Conservation (phyloP, 2,113 vertebrate species). For the Dasyurus viverrinus region DNA sequence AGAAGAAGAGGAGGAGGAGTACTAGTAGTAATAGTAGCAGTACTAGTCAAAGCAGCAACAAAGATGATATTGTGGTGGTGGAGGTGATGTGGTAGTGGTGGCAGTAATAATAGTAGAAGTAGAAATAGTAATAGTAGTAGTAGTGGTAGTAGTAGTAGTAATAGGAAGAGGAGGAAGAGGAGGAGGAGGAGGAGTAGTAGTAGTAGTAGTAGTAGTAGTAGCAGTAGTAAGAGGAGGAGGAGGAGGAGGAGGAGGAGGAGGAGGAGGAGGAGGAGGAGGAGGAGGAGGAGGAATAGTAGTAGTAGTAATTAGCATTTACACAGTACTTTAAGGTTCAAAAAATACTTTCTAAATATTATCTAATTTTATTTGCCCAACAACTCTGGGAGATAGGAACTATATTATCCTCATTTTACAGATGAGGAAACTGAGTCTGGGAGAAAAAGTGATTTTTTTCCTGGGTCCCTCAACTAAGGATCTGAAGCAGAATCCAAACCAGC, state of each 20-base stretch:
- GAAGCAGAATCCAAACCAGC: neutral
- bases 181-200: neutral
- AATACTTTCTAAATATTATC: neutral
- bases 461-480: neutral
- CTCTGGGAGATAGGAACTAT: neutral
- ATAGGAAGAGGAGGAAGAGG: too few relatives aligned
- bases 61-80: too few relatives aligned
- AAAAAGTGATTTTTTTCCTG: neutral
- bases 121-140: too few relatives aligned
- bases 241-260: neutral
- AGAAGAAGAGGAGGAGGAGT: too few relatives aligned
- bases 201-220: too few relatives aligned
- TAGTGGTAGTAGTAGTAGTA: too few relatives aligned
- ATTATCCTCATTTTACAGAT: neutral
- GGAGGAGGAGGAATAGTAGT: neutral
- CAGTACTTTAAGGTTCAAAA: neutral
- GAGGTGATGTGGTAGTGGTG: too few relatives aligned
- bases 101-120: too few relatives aligned
- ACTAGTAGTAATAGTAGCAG: too few relatives aligned
- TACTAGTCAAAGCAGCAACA: too few relatives aligned
- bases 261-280: neutral
- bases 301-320: neutral
- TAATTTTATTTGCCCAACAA: neutral
- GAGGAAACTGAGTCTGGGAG: neutral
- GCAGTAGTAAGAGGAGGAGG: neutral